Percentiles rank a stretch among this genome's conserved stretches.
Conservation (phyloP, 2,797 vertebrate genomes). For the Trachops cirrhosus region DNA sequence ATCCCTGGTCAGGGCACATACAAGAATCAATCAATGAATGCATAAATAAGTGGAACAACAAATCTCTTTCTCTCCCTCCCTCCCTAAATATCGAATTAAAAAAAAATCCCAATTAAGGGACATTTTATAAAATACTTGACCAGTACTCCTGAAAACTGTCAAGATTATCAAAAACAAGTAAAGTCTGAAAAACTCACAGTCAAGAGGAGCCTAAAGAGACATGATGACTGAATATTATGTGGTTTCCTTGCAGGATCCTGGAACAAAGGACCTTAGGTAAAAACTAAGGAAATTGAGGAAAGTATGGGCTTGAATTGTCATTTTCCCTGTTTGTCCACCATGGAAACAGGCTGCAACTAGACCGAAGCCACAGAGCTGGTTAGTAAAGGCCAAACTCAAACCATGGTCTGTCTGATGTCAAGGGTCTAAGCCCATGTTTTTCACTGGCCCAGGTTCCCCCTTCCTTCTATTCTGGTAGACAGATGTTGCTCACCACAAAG, state of each 20-base stretch:
- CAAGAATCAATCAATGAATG: not conserved
- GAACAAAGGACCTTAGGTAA: not conserved
- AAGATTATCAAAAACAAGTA: not conserved
- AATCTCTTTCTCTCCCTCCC: not conserved
- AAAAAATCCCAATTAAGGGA: not conserved
- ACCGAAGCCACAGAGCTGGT: not conserved
- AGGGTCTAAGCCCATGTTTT: not conserved
- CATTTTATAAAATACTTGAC: not conserved
- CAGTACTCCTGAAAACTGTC: not conserved
- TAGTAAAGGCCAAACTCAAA: not conserved
- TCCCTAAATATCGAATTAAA: not conserved
- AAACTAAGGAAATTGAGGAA: not conserved
- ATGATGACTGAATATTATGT: not conserved
- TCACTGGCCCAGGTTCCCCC: not conserved
- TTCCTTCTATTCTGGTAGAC: not conserved
- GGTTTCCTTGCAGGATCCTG: not conserved
- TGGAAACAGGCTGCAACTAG: not conserved
- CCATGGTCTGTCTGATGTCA: not conserved
- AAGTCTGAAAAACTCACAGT: not conserved
- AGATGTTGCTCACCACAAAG: not conserved
- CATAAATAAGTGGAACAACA: not conserved
- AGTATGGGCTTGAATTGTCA: not conserved
- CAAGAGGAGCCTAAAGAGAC: not conserved
- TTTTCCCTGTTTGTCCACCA: not conserved
- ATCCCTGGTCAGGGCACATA: not conserved